Conservation (phyloP, 2,113 vertebrate genomes). For the Rutilus rutilus region DNA sequence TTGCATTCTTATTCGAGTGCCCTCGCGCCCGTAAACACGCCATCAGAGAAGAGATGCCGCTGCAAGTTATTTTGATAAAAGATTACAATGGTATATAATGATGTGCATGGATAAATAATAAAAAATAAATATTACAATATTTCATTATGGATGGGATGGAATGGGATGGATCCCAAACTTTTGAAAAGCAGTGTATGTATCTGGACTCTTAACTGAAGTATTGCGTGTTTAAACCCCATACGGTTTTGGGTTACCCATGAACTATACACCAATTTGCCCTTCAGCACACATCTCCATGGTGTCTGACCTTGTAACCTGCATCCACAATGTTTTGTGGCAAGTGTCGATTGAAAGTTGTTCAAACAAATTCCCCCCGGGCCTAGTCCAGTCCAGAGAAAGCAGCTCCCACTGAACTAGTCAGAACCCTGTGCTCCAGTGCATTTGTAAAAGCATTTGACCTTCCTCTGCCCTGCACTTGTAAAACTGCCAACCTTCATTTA, state of each 20-base stretch:
- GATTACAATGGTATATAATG: too few species aligned
- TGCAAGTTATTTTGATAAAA: too few species aligned
- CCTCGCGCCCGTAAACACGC: too few species aligned
- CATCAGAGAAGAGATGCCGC: too few species aligned
- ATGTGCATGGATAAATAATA: too few species aligned
- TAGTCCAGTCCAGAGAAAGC: not conserved
- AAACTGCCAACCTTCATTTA: conserved; percentile 38
- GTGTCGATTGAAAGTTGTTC: not conserved
- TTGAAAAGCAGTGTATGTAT: not conserved
- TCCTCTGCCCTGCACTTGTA: conserved; percentile 25
- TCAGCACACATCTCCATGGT: not conserved
- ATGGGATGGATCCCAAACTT: not conserved
- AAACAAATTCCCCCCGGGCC: not conserved
- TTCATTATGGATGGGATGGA: too few species aligned
- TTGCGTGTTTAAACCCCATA: not conserved
- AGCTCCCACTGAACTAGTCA: not conserved
- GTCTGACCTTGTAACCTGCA: not conserved
- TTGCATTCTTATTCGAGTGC: too few species aligned
- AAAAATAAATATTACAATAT: too few species aligned
- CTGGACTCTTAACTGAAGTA: not conserved
- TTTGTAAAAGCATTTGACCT: conserved; percentile 49
- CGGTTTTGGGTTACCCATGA: not conserved
- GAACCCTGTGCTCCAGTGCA: not conserved
- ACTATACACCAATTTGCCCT: not conserved
- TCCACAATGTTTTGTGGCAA: not conserved